Evolutionary conservation across 1,140 invertebrate genomes (phyloP), one percentile per base, ranked within the genome.

Genomic region (Liolophura sinensis): DNA sequence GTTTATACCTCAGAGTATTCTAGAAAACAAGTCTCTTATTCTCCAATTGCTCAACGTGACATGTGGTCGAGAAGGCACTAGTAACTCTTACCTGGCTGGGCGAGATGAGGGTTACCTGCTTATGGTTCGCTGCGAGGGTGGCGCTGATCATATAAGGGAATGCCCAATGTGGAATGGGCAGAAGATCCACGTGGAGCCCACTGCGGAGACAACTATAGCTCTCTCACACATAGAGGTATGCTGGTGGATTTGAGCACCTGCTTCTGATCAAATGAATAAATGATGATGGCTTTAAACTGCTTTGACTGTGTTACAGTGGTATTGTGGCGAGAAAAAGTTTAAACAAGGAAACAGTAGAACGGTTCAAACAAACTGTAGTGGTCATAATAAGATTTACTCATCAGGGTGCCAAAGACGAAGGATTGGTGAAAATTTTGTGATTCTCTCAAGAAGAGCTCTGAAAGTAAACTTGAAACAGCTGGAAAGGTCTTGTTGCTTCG

Each of bases 161-260:
- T 80, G 80, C 67, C 77, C 80, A 22, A 61, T 54, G 18, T 83
- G 85, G 86, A 56, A 68, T 51, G 84, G 84, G 3, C 25, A 71
- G 54, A 74, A 70, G 31, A 74, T 87, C 11, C 66, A 76, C 52
- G 79, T 87, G 12, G 84, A 85, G 62, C 82, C 84, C 9, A 85
- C 85, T 24, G 85, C 86, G 27, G 85, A 87, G 69, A 85, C 82
- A 12, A 83, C 85, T 46, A 85, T 87, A 58, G 84, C 84, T 56
- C 75, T 86, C 15, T 85, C 84, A 25, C 83, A 86, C 65, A 81
- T 86, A 56, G 76, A 82, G 74, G 84, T 85, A 64, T 61, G 64
- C 68, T 1, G 18, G 0, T 70, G 22, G n/a, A 9, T 40, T 3
- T 40, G 24, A 54, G 12, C n/a, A n/a, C 3, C 3, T 3, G 24